Conservation (phyloP, 2,888 invertebrate species). For the Lutraria lutraria region DNA sequence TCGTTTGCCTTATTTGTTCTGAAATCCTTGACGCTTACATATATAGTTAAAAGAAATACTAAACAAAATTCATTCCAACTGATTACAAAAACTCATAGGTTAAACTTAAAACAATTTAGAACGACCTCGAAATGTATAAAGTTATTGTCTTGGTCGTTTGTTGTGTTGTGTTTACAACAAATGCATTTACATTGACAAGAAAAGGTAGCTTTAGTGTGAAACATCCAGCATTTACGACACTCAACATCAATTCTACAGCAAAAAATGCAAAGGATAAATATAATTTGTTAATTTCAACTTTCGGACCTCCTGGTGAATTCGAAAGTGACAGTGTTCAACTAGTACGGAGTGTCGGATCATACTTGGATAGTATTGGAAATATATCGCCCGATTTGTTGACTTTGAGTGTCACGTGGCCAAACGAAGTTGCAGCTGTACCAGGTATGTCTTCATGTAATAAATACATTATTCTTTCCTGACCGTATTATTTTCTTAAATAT, state of each 20-base stretch:
- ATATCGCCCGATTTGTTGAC: conserved; percentile 66
- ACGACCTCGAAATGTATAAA: background rate
- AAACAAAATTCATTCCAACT: no score
- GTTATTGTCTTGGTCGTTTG: background rate
- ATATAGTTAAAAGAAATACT: no score
- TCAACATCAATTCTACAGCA: conserved; percentile 44
- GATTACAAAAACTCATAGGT: no score
- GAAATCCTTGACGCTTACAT: no score
- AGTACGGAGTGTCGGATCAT: conserved; percentile 62
- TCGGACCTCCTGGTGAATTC: conserved; percentile 65
- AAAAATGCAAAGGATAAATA: conserved; percentile 40
- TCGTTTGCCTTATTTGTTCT: no score
- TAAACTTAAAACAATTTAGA: no score
- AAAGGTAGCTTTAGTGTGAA: conserved; percentile 53
- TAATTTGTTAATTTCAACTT: conserved; percentile 69
- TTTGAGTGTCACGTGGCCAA: conserved; percentile 69
- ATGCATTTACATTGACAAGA: conserved; percentile 33
- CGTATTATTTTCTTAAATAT: background rate
- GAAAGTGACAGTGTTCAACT: conserved; percentile 65
- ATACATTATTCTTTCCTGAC: background rate
- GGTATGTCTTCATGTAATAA: conserved; percentile 43
- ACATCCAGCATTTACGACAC: conserved; percentile 57
- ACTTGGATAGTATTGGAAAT: conserved; percentile 50
- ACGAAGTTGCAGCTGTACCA: conserved; percentile 70
- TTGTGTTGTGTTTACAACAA: background rate